These are phyloP conservation scores for Drusus annulatus DNA, from an alignment of 1,140 invertebrate species.

Conservation along the genomic window DNA sequence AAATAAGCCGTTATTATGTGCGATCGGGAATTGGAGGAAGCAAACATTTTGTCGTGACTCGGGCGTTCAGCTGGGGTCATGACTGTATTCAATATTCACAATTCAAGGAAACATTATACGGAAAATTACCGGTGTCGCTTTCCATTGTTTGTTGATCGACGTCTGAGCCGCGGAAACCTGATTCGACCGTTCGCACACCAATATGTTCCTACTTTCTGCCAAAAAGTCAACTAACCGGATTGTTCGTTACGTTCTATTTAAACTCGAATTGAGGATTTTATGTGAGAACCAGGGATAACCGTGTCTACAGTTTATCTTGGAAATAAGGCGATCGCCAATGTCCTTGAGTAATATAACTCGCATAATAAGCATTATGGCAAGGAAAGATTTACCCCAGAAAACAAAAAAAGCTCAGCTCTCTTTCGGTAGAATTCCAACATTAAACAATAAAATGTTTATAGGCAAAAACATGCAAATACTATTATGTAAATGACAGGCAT, in stretches of 20 bases:
- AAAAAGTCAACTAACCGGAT: slow-evolving; percentile 29
- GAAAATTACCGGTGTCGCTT: slow-evolving; percentile 44
- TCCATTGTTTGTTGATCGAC: slow-evolving; percentile 34
- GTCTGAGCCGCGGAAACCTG: slow-evolving; percentile 1
- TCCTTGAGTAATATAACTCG: neutral
- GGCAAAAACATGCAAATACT: slow-evolving; percentile 25
- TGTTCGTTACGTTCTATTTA: slow-evolving; percentile 31
- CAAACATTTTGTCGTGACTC: slow-evolving; percentile 36
- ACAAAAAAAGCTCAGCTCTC: slow-evolving; percentile 16
- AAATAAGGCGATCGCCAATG: neutral
- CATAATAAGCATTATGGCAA: neutral
- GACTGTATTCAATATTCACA: slow-evolving; percentile 29
- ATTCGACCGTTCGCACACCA: slow-evolving; percentile 9
- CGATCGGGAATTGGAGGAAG: slow-evolving; percentile 30
- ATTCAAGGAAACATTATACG: slow-evolving; percentile 30
- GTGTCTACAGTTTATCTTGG: neutral
- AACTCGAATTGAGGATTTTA: neutral
- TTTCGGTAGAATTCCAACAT: neutral
- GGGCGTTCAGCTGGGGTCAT: neutral
- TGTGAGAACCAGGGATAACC: neutral
- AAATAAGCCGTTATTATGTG: slow-evolving; percentile 46
- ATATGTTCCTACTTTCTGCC: slow-evolving; percentile 20
- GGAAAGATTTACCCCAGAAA: slow-evolving; percentile 3
- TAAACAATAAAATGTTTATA: slow-evolving; percentile 38
- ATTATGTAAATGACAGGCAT: slow-evolving; percentile 39